Evolutionary conservation across 2,888 invertebrate genomes (phyloP).

Genomic region (Drosophila helvetica): DNA sequence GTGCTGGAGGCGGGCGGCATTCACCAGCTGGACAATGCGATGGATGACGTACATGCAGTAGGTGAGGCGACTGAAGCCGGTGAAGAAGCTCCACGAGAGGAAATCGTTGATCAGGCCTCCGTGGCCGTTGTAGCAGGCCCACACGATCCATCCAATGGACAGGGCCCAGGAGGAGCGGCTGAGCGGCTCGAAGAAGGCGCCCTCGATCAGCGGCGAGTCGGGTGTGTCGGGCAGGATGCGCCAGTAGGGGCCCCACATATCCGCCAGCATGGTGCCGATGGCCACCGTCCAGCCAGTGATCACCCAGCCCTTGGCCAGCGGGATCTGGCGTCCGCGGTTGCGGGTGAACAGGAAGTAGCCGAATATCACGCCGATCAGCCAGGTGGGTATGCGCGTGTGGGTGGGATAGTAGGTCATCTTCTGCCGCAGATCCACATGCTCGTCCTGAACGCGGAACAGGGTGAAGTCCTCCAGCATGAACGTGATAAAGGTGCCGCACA

Average conservation of each 20-base stretch:
- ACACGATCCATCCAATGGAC: constrained; percentile 82
- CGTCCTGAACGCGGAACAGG: constrained; percentile 81
- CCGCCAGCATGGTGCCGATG: constrained; percentile 76
- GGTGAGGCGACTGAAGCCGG: constrained; percentile 80
- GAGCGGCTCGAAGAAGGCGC: constrained; percentile 82
- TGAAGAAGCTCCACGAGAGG: constrained; percentile 82
- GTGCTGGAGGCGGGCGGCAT: constrained; percentile 77
- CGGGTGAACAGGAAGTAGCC: constrained; percentile 82
- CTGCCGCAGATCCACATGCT: constrained; percentile 80
- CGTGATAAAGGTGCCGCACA: constrained; percentile 82
- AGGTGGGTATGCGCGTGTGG: constrained; percentile 83
- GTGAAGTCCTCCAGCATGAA: constrained; percentile 81
- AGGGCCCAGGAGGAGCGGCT: constrained; percentile 82
- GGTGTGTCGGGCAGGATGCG: constrained; percentile 75
- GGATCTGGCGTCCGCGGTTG: constrained; percentile 79
- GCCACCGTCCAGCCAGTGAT: constrained; percentile 80
- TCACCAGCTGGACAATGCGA: constrained; percentile 80
- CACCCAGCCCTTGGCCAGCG: constrained; percentile 76
- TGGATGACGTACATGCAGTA: constrained; percentile 83
- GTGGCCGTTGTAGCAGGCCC: constrained; percentile 83
- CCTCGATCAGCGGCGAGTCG: constrained; percentile 74
- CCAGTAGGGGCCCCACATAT: constrained; percentile 82
- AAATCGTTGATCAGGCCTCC: constrained; percentile 82
- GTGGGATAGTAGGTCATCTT: constrained; percentile 82
- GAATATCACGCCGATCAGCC: constrained; percentile 83